Base-by-base conservation (phyloP, 35 echinoderm and acorn worm species). In the Apostichopus japonicus region DNA sequence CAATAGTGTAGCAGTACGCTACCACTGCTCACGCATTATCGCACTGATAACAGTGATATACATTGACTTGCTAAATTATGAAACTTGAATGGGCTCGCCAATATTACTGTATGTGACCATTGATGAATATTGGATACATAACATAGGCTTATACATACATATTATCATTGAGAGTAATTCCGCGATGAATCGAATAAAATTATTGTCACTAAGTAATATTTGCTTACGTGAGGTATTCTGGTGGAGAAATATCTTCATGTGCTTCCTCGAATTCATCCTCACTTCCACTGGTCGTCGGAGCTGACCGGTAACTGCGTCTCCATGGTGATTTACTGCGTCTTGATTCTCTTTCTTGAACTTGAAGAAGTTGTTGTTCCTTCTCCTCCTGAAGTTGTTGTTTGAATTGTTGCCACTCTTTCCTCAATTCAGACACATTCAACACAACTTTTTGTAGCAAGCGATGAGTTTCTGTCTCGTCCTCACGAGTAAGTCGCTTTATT, bases 241-340 rank as follows among this genome's bases (percentile, higher is more conserved):
- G 86, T 10, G 56, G n/a, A 10, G 56, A 17, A 51, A 89, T 16
- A 63, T 89, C 86, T 89, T 94, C 93, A 55, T 88, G 56, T 4
- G 93, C 93, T 62, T 94, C 93, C 62, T 94, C 93, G 51, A 94
- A 94, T 90, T 94, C 93, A 67, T 94, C 86, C 72, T 89, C 86
- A 89, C 86, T 89, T 13, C 86, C 86, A 89, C 86, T 89, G 57
- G 86, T 89, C 19, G 86, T 72, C 0, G 86, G 16, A 89, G 81
- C 81, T 21, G 81, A 57, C 21, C 81, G 81, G 21, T n/a, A 23
- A 84, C 57, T 84, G 24, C 61, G 19, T 71, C 86, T 87, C 86
- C 86, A 87, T 6, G 63, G 44, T 78, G 70, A 77, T 44, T 24
- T 54, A 56, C 51, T 87, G 75, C 87, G 53, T 77, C 53, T 91